Percentiles rank a stretch among this genome's conserved stretches.
Evolutionary conservation across 2,113 vertebrate genomes (phyloP).

Genomic region (Psilopogon haemacephalus): DNA sequence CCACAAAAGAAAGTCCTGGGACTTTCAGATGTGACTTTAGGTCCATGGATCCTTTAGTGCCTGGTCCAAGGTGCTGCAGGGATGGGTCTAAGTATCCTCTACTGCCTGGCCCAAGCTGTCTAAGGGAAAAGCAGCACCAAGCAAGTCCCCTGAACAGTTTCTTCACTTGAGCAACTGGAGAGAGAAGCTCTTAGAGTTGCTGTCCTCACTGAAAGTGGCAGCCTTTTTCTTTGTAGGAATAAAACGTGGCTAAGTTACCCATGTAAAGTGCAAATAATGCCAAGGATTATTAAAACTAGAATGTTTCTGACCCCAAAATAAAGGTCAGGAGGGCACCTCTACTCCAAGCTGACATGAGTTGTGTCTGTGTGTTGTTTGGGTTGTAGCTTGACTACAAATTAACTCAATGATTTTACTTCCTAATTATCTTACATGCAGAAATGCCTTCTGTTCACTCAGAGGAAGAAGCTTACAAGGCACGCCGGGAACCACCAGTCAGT

Average conservation of each 20-base stretch:
- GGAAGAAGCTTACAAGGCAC: slow-evolving; percentile 24
- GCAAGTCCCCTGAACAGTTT: not conserved
- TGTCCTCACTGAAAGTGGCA: not conserved
- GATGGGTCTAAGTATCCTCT: not conserved
- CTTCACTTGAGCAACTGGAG: not conserved
- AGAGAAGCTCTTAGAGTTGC: not conserved
- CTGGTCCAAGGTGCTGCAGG: not conserved
- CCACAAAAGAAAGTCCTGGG: not conserved
- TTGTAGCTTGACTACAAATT: not conserved
- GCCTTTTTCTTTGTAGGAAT: not conserved
- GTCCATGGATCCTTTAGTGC: not conserved
- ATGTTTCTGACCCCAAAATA: not conserved
- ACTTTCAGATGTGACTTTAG: not conserved
- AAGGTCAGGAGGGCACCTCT: not conserved
- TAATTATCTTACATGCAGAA: slow-evolving; percentile 4
- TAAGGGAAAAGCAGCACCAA: not conserved
- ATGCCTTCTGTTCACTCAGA: slow-evolving; percentile 28
- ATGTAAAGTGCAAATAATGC: not conserved
- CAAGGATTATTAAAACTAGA: not conserved
- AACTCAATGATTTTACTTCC: not conserved
- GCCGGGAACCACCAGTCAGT: not conserved
- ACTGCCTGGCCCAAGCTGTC: too few relatives aligned
- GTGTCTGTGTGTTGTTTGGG: not conserved
- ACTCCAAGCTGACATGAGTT: not conserved
- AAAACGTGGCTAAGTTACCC: not conserved